A percentile compares a stretch with the other conserved stretches of the same genome.
Conservation (phyloP, 2,113 vertebrate genomes). For the Axis porcinus region DNA sequence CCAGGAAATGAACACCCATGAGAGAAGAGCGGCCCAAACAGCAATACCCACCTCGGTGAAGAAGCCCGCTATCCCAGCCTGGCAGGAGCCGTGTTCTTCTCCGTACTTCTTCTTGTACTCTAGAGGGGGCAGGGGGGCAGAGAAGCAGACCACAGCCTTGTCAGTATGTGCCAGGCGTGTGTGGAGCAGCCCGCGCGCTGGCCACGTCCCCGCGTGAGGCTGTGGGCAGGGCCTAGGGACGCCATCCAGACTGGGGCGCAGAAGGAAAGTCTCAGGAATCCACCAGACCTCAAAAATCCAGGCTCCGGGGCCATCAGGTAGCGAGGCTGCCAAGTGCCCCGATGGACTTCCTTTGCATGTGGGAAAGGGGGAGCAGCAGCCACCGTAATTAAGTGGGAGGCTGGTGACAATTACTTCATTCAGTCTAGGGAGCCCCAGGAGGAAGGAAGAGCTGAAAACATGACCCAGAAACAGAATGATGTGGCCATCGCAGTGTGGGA, state of each 20-base stretch:
- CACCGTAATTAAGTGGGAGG: neutral
- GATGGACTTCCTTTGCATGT: neutral
- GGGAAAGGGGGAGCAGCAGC: neutral
- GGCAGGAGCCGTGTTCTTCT: slow-evolving; percentile 98
- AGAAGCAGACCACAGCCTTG: slow-evolving; percentile 74
- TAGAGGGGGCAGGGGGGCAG: slow-evolving; percentile 72
- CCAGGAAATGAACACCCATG: neutral
- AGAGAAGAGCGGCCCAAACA: rapidly evolving
- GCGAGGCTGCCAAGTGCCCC: neutral
- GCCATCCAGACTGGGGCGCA: neutral
- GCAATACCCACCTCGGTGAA: slow-evolving; percentile 91
- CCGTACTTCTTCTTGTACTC: slow-evolving; percentile 99
- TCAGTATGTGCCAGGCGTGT: slow-evolving; percentile 56
- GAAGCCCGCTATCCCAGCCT: slow-evolving; percentile 95
- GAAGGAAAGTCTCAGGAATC: slow-evolving; percentile 25
- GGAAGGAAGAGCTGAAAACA: neutral
- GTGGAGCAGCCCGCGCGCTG: neutral
- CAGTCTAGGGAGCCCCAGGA: neutral
- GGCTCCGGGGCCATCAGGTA: neutral
- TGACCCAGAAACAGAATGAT: neutral
- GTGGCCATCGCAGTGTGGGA: neutral
- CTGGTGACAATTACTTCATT: neutral
- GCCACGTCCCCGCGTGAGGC: neutral
- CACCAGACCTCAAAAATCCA: slow-evolving; percentile 44
- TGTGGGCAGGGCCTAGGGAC: neutral